Percentiles rank a stretch among this genome's conserved stretches.
These are phyloP conservation scores for Aphodius sticticus DNA, from an alignment of 2,888 invertebrate species.

Conservation along the genomic window DNA sequence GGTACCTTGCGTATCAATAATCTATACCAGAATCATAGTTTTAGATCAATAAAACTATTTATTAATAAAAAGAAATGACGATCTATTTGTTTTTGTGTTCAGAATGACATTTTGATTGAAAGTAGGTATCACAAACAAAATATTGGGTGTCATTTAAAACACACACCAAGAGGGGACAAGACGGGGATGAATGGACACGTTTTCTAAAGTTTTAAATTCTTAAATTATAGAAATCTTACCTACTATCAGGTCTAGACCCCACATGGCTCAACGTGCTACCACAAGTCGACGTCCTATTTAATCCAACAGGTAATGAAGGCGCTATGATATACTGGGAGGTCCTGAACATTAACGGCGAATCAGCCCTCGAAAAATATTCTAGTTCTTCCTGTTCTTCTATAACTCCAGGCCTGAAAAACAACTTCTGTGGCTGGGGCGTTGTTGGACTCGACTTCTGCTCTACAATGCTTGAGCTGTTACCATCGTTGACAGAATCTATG, in stretches of 20 bases:
- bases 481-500: neutral
- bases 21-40: too few species aligned
- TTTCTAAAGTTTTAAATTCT: too few species aligned
- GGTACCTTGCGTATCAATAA: too few species aligned
- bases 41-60: too few species aligned
- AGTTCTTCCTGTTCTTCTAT: conserved; percentile 43
- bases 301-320: conserved; percentile 36
- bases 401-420: conserved; percentile 45
- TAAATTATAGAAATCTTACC: conserved; percentile 18
- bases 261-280: conserved; percentile 44
- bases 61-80: too few species aligned
- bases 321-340: conserved; percentile 38
- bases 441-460: conserved; percentile 23
- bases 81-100: too few species aligned
- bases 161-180: too few species aligned
- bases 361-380: conserved; percentile 39
- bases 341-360: conserved; percentile 43
- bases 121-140: too few species aligned
- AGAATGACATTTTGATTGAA: too few species aligned
- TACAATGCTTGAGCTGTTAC: conserved; percentile 5
- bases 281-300: conserved; percentile 45
- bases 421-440: conserved; percentile 38
- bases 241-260: conserved; percentile 38
- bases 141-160: too few species aligned
- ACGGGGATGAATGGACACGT: too few species aligned